Evolutionary conservation across 1,140 invertebrate genomes (phyloP), one percentile per base, ranked within the genome.

Genomic region (Brachionus paranguensis): DNA sequence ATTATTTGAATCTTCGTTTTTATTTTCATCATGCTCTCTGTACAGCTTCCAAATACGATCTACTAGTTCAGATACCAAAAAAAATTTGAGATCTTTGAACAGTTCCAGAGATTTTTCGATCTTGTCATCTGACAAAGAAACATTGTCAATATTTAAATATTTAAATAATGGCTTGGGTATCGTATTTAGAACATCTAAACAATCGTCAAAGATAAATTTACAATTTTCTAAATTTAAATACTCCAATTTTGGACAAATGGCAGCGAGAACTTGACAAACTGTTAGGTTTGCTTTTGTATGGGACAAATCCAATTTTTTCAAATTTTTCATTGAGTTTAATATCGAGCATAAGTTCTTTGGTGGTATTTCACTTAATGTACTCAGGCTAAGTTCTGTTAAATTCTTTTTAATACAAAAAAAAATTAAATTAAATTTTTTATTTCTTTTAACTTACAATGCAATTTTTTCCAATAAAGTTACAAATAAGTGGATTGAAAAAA

Each of bases 391-490:
- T 68, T 81, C 78, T 24, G 41, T 41, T 27, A 81, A 33, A 81
- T 81, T 81, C 78, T 81, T 64, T 47, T 33, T n/a, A 11, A 55
- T 29, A 1, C n/a, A 64, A 60, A 43, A 43, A 64, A 29, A 11
- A 14, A 10, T 81, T 41, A 45, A 24, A 7, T 33, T 10, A 29
- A 3, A 10, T 53, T n/a, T n/a, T 55, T 20, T n/a, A 10, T 29
- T 64, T 12, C 14, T 81, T 81, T 47, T 37, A 64, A 64, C 78
- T 81, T 64, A 81, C 78, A 45, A 64, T 37, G 27, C 78, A 81
- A 68, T 81, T 81, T 29, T 60, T 68, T 45, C 53, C 53, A 1
- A 81, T 17, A 81, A n/a, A 64, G 37, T 29, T 60, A 27, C 78
- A 81, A 60, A 81, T 68, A 8, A 41, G 10, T 5, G 50, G 27